These are phyloP conservation scores for Himalopsyche japonica DNA, from an alignment of 2,888 invertebrate genomes.

Conservation along the genomic window DNA sequence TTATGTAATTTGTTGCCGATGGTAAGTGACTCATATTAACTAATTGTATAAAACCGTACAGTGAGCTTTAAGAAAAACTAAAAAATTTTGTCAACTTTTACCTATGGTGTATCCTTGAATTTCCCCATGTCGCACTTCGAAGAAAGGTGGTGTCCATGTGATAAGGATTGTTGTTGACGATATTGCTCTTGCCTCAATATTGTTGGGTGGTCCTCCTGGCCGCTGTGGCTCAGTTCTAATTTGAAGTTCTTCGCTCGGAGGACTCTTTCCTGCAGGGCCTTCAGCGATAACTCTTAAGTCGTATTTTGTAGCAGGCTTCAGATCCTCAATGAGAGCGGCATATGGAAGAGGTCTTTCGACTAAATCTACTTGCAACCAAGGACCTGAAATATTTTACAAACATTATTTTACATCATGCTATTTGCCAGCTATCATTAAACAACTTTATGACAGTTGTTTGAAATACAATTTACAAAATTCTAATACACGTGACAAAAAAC, in stretches of 20 bases:
- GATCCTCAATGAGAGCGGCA: conserved; percentile 67
- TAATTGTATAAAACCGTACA: no score
- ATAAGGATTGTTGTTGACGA: conserved; percentile 75
- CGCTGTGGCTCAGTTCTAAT: conserved; percentile 61
- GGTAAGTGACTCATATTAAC: no score
- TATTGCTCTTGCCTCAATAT: background rate
- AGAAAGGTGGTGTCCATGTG: conserved; percentile 73
- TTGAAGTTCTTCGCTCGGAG: conserved; percentile 65
- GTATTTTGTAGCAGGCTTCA: conserved; percentile 73
- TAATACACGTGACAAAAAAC: no score
- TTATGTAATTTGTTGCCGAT: no score
- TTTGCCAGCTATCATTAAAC: no score
- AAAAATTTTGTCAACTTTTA: conserved; percentile 47
- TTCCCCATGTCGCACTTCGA: conserved; percentile 73
- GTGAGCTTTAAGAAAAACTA: no score
- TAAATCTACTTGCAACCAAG: conserved; percentile 69
- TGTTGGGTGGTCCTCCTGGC: background rate
- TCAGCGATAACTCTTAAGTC: conserved; percentile 72
- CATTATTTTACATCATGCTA: no score
- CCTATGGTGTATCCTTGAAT: conserved; percentile 78
- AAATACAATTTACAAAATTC: no score
- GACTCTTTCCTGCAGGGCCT: conserved; percentile 72
- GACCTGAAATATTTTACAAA: background rate
- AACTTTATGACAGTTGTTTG: no score
- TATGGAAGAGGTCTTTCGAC: conserved; percentile 66